Base-by-base conservation (phyloP, 2,888 invertebrate species). In the Sesia bembeciformis region DNA sequence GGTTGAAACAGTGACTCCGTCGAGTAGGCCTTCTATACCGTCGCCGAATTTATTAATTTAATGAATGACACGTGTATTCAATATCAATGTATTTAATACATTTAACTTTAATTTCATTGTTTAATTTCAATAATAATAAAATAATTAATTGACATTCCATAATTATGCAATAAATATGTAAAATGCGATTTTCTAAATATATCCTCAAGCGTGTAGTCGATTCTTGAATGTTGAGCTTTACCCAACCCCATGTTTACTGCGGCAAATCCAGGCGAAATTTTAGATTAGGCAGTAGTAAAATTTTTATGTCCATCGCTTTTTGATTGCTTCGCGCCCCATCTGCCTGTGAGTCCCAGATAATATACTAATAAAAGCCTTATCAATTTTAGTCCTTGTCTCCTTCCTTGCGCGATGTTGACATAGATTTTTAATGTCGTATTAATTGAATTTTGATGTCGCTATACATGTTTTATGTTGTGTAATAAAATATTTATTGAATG, bases 241-340 rank as follows among this genome's bases (percentile, higher is more conserved):
- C 57, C 42, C 58, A 56, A 60, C 23, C 56, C 66, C 68, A 7
- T 7, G 42, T 49, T 40, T 56, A 66, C 60, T 57, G 66, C 68
- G 66, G 84, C 84, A 75, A 86, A 86, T 82, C 75, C 77, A 70
- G 71, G 87, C 87, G 67, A 88, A 87, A 82, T 78, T 81, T 76
- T 42, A 84, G 85, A 87, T 88, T 83, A 82, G 78, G 67, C 64
- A 62, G 79, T 72, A 78, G 72, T 87, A 80, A 87, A 84, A 60
- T 42, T 73, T 81, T 83, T 70, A 82, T 76, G 73, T 72, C 65
- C 65, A 62, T 60, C 55, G 56, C 62, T 62, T 64, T 73, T 76
- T 74, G 76, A 79, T 76, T 72, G 64, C 68, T 39, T 50, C 61
- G 40, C 60, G 52, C 52, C 52, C 39, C 57, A 51, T 50, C 52